Evolutionary conservation across 1,140 invertebrate genomes (phyloP), one percentile per base, ranked within the genome.

Genomic region (Bicyclus anynana): DNA sequence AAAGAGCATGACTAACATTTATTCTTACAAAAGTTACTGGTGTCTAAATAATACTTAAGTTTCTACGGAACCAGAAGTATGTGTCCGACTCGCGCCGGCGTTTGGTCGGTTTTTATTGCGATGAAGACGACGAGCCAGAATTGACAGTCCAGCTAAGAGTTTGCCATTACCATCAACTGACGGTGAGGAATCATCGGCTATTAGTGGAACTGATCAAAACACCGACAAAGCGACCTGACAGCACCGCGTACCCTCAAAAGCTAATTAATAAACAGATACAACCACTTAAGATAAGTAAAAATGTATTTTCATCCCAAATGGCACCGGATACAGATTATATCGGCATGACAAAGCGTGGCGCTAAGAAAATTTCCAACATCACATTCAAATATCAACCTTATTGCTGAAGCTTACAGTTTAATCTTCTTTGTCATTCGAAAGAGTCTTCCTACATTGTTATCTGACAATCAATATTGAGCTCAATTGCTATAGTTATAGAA

Each of bases 191-290:
- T 81, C 81, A 84, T 84, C 80, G 59, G 71, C 71, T 80, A 76
- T 80, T 78, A 79, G 52, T 68, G 55, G 58, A 54, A 33, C 21
- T 53, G 42, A 56, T 42, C 61, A 69, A 61, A 65, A 58, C 26
- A 51, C 82, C 82, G 82, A 74, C 84, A 84, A 83, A 84, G 81
- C 68, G 64, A 74, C 84, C 76, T 86, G 84, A 87, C 83, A 86
- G 84, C 81, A 77, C 77, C 59, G 78, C 80, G 67, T 82, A 76
- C 78, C 79, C 68, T 74, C 72, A 54, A 76, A 75, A 75, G 68
- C 71, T 88, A 88, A 88, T 88, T 86, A 88, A 88, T 88, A 86
- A 88, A 74, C 83, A 88, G 84, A 86, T 85, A 86, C 81, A 86
- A 80, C 80, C 85, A 88, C 85, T 88, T 88, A 84, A 85, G 84